Conservation (phyloP, 2,113 vertebrate species). For the Cinclus mexicanus region DNA sequence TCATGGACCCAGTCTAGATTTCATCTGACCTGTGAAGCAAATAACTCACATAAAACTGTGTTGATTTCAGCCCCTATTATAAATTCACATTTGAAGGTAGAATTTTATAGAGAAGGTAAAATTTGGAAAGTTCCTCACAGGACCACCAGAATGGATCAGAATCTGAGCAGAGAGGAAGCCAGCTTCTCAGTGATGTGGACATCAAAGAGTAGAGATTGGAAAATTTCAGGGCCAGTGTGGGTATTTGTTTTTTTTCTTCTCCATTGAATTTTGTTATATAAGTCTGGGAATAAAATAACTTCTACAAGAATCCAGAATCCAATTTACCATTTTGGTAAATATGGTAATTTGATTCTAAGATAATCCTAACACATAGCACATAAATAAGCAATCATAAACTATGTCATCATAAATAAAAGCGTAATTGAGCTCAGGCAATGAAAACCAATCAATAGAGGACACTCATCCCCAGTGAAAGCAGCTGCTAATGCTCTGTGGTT, state of each 20-base stretch:
- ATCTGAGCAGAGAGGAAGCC: not conserved
- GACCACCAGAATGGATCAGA: not conserved
- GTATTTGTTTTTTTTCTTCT: not conserved
- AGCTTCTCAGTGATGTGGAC: fast-evolving
- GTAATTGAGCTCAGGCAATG: slow-evolving; percentile 4
- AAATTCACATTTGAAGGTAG: not conserved
- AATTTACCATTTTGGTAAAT: not conserved
- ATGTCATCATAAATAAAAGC: slow-evolving; percentile 29
- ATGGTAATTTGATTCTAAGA: not conserved
- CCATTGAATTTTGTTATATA: not conserved
- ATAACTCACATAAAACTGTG: fast-evolving
- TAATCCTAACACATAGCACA: not conserved
- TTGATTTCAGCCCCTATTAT: not conserved
- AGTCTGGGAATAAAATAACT: not conserved
- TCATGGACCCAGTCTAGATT: not conserved
- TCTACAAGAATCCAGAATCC: not conserved
- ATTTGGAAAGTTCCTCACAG: not conserved
- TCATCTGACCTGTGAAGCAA: not conserved
- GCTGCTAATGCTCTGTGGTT: slow-evolving; percentile 16
- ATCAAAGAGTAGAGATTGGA: not conserved
- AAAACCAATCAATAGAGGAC: slow-evolving; percentile 42
- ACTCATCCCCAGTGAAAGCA: slow-evolving; percentile 29
- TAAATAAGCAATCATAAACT: slow-evolving; percentile 5
- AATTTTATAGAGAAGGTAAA: not conserved
- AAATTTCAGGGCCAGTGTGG: not conserved